Evolutionary conservation across 2,888 invertebrate species (phyloP).

Genomic region (Lamellibrachia columna): DNA sequence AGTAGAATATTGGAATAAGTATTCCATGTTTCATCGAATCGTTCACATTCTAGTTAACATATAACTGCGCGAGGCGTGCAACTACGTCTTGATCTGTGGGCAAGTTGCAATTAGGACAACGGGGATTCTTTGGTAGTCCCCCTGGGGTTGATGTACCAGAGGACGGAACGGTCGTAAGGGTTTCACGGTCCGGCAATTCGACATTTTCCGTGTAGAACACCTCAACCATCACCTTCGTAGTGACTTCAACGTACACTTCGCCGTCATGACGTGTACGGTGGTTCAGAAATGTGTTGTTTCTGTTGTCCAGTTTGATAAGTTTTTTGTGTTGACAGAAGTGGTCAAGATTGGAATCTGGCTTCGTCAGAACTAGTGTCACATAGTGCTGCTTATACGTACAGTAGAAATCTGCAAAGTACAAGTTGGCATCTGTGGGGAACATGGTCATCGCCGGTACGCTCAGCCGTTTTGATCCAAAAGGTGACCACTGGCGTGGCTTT

Average conservation of each 20-base stretch:
- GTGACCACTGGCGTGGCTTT: neutral
- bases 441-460: neutral
- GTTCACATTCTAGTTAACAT: neutral
- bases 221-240: slow-evolving; percentile 22
- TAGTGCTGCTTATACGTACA: slow-evolving; percentile 27
- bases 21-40: too few species aligned
- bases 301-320: slow-evolving; percentile 9
- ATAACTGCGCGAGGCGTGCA: neutral
- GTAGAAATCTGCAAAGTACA: slow-evolving; percentile 35
- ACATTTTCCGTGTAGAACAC: slow-evolving; percentile 31
- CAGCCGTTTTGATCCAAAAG: slow-evolving; percentile 23
- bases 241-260: neutral
- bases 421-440: neutral
- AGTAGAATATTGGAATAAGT: too few species aligned
- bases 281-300: slow-evolving; percentile 19
- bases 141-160: slow-evolving; percentile 20
- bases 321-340: slow-evolving; percentile 20
- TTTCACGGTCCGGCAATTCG: neutral
- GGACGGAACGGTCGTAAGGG: neutral
- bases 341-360: slow-evolving; percentile 24
- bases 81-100: neutral
- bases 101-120: slow-evolving; percentile 23
- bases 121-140: slow-evolving; percentile 22
- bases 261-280: neutral
- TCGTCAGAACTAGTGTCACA: slow-evolving; percentile 25